Evolutionary conservation across 2,113 vertebrate species (phyloP), one percentile per base, ranked within the genome.

Genomic region (Scomber japonicus): DNA sequence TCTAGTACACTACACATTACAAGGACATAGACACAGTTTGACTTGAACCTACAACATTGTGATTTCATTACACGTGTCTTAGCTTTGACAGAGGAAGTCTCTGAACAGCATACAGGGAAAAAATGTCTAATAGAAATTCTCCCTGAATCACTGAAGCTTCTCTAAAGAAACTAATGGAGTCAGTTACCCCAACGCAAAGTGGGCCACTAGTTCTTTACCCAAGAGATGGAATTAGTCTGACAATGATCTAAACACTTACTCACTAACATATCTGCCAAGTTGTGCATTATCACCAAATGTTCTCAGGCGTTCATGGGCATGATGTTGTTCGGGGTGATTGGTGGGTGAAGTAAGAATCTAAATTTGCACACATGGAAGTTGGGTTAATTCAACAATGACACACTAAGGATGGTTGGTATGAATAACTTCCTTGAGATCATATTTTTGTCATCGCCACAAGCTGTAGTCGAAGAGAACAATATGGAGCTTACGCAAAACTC

Each of bases 381-480:
- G 40, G 19, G 19, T 14, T 64, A 50, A 44, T 74, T 81, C 65
- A 56, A 64, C 27, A 76, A 79, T 66, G 64, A 62, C 16, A 79
- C 63, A 63, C 45, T 15, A 31, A 64, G 46, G 53, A 74, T 56
- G 48, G 48, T 30, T 46, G 21, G 24, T 60, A 27, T 62, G 19
- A 74, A 80, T 74, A 63, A 55, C 44, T 35, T 35, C 14, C 3
- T 5, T 67, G 35, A 35, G 3, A 46, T 5, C 17, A 46, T 7
- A 40, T 40, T 64, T 46, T n/a, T 53, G 62, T 48, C 51, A 30
- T 71, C 30, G 5, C 24, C 45, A 27, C 16, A 60, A 44, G 63
- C 49, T 59, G 63, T 19, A 27, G 40, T 53, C 13, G 0, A 66
- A 30, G 40, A 31, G 0, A 67, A 79, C 27, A 71, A 68, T 8